Percentiles rank a stretch among this genome's conserved stretches.
phyloP scores from a whole-genome alignment of 2,797 vertebrate genomes.

The Liparis tanakae region DNA sequence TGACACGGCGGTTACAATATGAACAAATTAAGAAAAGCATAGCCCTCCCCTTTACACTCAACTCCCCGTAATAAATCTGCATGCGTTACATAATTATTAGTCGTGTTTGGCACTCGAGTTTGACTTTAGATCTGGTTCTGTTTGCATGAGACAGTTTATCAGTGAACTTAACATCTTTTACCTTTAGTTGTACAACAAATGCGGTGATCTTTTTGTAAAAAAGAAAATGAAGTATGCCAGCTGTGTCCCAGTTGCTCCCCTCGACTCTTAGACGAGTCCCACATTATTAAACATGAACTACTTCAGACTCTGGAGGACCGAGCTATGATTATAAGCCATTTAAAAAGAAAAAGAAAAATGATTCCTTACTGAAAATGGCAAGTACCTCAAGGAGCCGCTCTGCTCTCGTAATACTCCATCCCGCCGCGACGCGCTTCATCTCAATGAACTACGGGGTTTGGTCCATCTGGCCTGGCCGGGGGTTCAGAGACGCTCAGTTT shows the following conservation, averaged over 20 bases:
- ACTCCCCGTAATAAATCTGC: constrained; percentile 29
- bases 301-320: constrained; percentile 45
- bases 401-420: constrained; percentile 27
- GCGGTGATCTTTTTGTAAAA: constrained; percentile 43
- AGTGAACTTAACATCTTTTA: constrained; percentile 18
- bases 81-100: constrained; percentile 41
- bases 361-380: constrained; percentile 26
- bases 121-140: constrained; percentile 40
- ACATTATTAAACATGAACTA: constrained; percentile 49
- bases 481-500: constrained; percentile 45
- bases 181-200: constrained; percentile 42
- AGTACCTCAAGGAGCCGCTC: constrained; percentile 52
- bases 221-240: constrained; percentile 49
- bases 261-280: constrained; percentile 50
- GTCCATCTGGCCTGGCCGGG: constrained; percentile 65
- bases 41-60: constrained; percentile 25
- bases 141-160: too few species aligned
- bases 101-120: constrained; percentile 78
- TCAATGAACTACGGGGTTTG: constrained; percentile 66
- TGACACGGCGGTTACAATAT: constrained; percentile 57
- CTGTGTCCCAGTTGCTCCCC: constrained; percentile 47
- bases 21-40: constrained; percentile 23
- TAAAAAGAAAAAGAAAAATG: constrained; percentile 4
- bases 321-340: constrained; percentile 42
- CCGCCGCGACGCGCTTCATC: constrained; percentile 30